Evolutionary conservation across 1,140 invertebrate genomes (phyloP).

Genomic region (Leptinotarsa texana): DNA sequence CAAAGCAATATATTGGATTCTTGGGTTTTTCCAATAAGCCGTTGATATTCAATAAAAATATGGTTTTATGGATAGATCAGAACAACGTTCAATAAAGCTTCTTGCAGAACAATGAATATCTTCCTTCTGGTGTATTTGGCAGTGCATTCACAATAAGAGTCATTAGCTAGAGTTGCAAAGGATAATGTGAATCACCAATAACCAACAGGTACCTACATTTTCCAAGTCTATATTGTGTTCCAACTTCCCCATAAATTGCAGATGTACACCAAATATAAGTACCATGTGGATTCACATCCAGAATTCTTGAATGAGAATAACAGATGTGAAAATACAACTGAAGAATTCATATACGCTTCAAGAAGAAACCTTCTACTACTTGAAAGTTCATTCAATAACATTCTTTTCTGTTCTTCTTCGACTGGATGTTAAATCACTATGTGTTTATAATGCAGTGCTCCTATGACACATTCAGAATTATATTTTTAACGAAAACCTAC

Average conservation of each 20-base stretch:
- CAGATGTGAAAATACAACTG: background rate
- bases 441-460: background rate
- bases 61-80: no score
- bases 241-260: conserved; percentile 19
- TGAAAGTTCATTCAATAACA: background rate
- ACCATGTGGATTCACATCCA: conserved; percentile 41
- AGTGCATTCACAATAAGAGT: background rate
- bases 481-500: background rate
- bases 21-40: no score
- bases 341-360: background rate
- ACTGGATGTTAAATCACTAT: background rate
- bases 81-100: background rate
- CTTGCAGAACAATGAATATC: background rate
- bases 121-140: background rate
- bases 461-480: background rate
- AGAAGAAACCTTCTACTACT: background rate
- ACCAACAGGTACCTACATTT: background rate
- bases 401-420: background rate
- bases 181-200: background rate
- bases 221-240: background rate
- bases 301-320: background rate
- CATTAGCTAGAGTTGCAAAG: background rate
- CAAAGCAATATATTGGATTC: no score
- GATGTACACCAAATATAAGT: conserved; percentile 35
- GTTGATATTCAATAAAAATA: no score